Conservation (phyloP, 2,888 invertebrate species). For the Harpalus rufipes region DNA sequence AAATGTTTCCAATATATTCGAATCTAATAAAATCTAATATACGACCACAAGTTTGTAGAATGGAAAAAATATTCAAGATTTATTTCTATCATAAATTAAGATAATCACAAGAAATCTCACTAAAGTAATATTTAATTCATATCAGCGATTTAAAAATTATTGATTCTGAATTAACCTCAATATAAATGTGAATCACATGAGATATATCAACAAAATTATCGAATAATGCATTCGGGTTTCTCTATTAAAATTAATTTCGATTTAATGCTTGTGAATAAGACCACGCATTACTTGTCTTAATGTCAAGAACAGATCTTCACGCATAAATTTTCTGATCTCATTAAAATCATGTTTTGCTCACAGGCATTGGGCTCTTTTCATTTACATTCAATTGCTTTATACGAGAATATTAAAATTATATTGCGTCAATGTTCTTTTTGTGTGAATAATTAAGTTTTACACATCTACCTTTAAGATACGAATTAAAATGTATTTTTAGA, state of each 20-base stretch:
- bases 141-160: slow-evolving; percentile 26
- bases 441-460: slow-evolving; percentile 24
- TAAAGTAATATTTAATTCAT: slow-evolving; percentile 32
- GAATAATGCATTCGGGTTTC: neutral
- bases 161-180: slow-evolving; percentile 41
- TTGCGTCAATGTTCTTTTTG: slow-evolving; percentile 30
- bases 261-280: slow-evolving; percentile 20
- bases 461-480: slow-evolving; percentile 13
- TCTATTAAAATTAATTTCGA: slow-evolving; percentile 8
- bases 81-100: slow-evolving; percentile 13
- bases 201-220: slow-evolving; percentile 12
- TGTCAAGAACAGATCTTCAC: slow-evolving; percentile 25
- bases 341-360: slow-evolving; percentile 26
- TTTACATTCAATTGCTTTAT: slow-evolving; percentile 30
- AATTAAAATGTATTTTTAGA: slow-evolving; percentile 29
- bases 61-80: slow-evolving; percentile 36
- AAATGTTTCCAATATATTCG: neutral
- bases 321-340: slow-evolving; percentile 38
- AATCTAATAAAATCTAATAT: slow-evolving; percentile 30
- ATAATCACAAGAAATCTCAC: slow-evolving; percentile 16
- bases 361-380: slow-evolving; percentile 1
- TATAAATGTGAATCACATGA: slow-evolving; percentile 16
- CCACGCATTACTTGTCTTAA: slow-evolving; percentile 28
- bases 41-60: slow-evolving; percentile 20
- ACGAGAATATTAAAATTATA: slow-evolving; percentile 41